Evolutionary conservation across 2,888 invertebrate species (phyloP), one percentile per base, ranked within the genome.

Genomic region (Latheticus oryzae): DNA sequence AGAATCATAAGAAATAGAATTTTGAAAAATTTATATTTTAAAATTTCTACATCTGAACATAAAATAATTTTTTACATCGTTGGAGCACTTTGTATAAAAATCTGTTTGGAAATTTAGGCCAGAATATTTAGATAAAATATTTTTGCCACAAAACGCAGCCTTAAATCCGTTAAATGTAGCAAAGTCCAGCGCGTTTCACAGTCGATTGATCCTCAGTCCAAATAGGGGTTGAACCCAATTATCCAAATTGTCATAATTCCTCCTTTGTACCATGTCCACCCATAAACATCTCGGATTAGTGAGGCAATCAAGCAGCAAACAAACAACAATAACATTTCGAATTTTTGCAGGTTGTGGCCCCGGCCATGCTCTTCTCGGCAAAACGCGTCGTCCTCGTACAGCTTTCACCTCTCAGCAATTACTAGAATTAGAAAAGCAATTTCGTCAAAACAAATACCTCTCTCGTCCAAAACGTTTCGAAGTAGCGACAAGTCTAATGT

Each of bases 321-420:
- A n/a, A n/a, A n/a, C n/a, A n/a, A n/a, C n/a, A n/a, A n/a, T n/a
- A n/a, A n/a, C n/a, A n/a, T 17, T 43, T 13, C 17, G 58, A 50
- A 62, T 69, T 63, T 53, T 78, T 78, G 8, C 72, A 84, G 84
- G 83, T 67, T 83, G 83, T 71, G 82, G 83, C 5, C 82, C 84
- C 0, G 88, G 88, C 7, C 93, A 93, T 78, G 91, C 93, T 0
- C 83, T 91, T 24, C 79, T 91, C 57, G 91, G 92, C 2, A 95
- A 95, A 81, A 93, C 95, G 26, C 81, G 95, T 52, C 84, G 99
- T 64, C 99, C 99, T 0, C 84, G 99, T 55, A 99, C 99, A 0
- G 98, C 99, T 1, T 99, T 99, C 83, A 99, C 98, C 1, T 93
- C 84, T 0, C 98, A 99, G 76, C 99, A 99, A 74, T 86, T 99